Base-by-base conservation (phyloP, 53 echinoderm and acorn worm species). In the Crossaster papposus region DNA sequence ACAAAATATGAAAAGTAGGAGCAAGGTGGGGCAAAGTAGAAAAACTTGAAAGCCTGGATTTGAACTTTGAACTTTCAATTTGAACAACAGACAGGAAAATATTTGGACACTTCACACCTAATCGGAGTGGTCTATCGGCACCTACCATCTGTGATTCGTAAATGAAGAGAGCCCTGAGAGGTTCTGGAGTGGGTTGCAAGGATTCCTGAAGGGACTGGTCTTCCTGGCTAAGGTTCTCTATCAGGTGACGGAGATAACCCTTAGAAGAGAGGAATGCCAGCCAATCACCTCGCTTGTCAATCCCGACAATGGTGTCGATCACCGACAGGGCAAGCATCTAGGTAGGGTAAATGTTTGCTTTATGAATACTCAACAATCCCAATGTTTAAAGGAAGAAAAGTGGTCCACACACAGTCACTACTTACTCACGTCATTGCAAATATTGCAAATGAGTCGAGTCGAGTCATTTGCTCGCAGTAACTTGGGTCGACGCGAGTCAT, bases 71-170 rank as follows among this genome's bases (percentile, higher is more conserved):
- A 44, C 9, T 44, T 38, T 44, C 44, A 44, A 44, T 44, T 44
- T 44, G 44, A 44, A 44, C 5, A 1, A 44, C 44, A 7, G 44
- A 0, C 44, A 44, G 0, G 0, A 0, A 1, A 1, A 9, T 44
- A 44, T 0, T 7, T 44, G 5, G 44, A 7, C 9, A 44, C 44
- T 44, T 44, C 44, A 44, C 44, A 44, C 9, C 44, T 1, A 1
- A 44, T n/a, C n/a, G n/a, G n/a, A n/a, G n/a, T n/a, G n/a, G n/a
- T 18, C 58, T 8, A 8, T 58, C 22, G 58, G 58, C 58, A 36
- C 94, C 93, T 38, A 97, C 98, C 98, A 97, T 93, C 74, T 94
- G 94, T 1, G 98, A 97, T 81, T 97, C 98, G 92, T 93, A 99
- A 77, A 99, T 95, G 83, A 95, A 96, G 31, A 98, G 95, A 1